A percentile compares a stretch with the other conserved stretches of the same genome.
Evolutionary conservation across 64 coral and sea anemone species (phyloP).

Genomic region (Acropora tenuis): DNA sequence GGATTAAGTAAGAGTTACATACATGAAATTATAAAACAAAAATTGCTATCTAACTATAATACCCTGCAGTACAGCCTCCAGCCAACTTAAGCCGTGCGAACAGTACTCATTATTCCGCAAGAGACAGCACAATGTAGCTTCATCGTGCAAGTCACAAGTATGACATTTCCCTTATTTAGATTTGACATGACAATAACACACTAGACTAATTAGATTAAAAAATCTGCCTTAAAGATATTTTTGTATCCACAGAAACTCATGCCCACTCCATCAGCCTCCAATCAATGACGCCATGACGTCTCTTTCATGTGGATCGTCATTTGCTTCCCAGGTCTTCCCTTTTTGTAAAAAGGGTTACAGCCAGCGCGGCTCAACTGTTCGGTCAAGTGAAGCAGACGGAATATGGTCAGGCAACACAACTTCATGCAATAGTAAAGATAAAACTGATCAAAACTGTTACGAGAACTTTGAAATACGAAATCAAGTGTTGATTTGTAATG

Average conservation of each 20-base stretch:
- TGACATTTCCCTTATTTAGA: neutral
- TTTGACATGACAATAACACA: too few relatives aligned
- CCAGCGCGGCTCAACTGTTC: conserved; percentile 47
- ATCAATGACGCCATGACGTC: conserved; percentile 23
- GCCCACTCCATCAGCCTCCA: conserved; percentile 16
- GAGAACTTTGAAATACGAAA: neutral
- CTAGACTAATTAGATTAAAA: too few relatives aligned
- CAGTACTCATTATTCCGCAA: conserved; percentile 23
- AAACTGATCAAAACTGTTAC: neutral
- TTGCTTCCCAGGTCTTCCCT: conserved; percentile 53
- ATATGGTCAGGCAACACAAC: conserved; percentile 72
- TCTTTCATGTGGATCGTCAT: conserved; percentile 29
- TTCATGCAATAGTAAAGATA: conserved; percentile 60
- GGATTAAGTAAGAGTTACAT: too few relatives aligned
- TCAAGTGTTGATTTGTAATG: neutral
- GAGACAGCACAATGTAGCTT: conserved; percentile 50
- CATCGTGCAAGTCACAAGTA: conserved; percentile 50
- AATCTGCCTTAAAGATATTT: neutral
- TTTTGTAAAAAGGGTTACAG: conserved; percentile 46
- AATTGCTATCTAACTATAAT: too few relatives aligned
- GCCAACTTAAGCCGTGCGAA: conserved; percentile 24
- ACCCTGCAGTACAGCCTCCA: conserved; percentile 24
- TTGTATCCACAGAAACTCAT: conserved; percentile 29
- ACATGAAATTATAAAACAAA: too few relatives aligned
- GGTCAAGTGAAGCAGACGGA: conserved; percentile 56